Evolutionary conservation across 2,888 invertebrate species (phyloP).

Genomic region (Drosophila putrida): DNA sequence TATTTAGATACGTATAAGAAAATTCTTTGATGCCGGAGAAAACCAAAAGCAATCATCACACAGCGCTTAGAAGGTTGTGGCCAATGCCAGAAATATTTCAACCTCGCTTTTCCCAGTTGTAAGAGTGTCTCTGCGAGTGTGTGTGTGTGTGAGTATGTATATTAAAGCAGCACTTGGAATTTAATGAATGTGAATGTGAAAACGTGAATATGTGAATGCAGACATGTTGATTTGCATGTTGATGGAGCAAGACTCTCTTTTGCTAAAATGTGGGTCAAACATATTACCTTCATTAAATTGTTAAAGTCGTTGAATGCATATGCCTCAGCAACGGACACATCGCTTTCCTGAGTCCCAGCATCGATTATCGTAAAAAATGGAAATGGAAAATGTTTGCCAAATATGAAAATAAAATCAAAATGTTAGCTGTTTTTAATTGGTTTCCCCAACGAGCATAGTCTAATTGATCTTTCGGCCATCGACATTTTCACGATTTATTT

Average conservation of each 20-base stretch:
- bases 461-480: constrained; percentile 10
- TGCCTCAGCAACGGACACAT: constrained; percentile 88
- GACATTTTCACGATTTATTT: constrained; percentile 23
- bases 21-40: constrained; percentile 68
- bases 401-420: constrained; percentile 12
- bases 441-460: constrained; percentile 8
- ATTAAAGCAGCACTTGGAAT: constrained; percentile 50
- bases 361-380: constrained; percentile 17
- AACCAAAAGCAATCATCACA: constrained; percentile 51
- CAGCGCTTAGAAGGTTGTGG: constrained; percentile 49
- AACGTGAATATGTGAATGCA: constrained; percentile 37
- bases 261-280: constrained; percentile 66
- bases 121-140: background rate
- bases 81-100: constrained; percentile 50
- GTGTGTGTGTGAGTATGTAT: constrained; percentile 18
- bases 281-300: constrained; percentile 87
- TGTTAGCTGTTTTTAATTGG: constrained; percentile 31
- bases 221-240: constrained; percentile 45
- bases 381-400: background rate
- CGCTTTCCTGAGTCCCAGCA: constrained; percentile 86
- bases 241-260: background rate
- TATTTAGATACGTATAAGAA: constrained; percentile 55
- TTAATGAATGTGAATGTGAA: constrained; percentile 59
- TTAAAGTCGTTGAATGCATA: constrained; percentile 89
- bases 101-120: background rate